phyloP scores from a whole-genome alignment of 2,888 invertebrate genomes.

The Syritta pipiens region DNA sequence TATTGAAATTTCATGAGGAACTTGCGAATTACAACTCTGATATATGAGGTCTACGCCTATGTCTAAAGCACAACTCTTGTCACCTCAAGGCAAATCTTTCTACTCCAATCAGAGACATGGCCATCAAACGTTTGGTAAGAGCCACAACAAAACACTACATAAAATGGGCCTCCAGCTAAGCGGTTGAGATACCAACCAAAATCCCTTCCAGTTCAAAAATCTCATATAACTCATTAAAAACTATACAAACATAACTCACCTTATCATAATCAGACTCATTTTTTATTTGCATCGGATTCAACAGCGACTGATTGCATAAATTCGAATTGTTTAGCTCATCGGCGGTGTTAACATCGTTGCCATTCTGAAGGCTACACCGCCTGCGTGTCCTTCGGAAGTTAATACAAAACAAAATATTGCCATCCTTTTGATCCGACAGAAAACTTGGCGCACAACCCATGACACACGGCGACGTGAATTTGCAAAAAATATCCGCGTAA shows the following conservation, averaged over 20 bases:
- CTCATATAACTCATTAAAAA: no score
- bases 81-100: no score
- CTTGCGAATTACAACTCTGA: no score
- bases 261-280: slow-evolving; percentile 78
- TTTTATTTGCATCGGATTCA: slow-evolving; percentile 77
- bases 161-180: no score
- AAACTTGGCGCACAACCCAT: slow-evolving; percentile 73
- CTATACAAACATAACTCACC: slow-evolving; percentile 71
- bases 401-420: slow-evolving; percentile 76
- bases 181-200: no score
- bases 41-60: no score
- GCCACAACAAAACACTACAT: no score
- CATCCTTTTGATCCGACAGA: slow-evolving; percentile 75
- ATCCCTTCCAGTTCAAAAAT: no score
- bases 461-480: slow-evolving; percentile 54
- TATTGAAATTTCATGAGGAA: neutral
- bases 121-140: no score
- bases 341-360: slow-evolving; percentile 69
- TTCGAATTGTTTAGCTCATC: slow-evolving; percentile 73
- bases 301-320: slow-evolving; percentile 77
- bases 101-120: no score
- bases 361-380: slow-evolving; percentile 75
- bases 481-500: slow-evolving; percentile 50
- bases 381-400: slow-evolving; percentile 75
- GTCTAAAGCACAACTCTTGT: no score